These are phyloP conservation scores for Gallinago paraguaiae DNA, from an alignment of 2,113 vertebrate species.

Conservation along the genomic window DNA sequence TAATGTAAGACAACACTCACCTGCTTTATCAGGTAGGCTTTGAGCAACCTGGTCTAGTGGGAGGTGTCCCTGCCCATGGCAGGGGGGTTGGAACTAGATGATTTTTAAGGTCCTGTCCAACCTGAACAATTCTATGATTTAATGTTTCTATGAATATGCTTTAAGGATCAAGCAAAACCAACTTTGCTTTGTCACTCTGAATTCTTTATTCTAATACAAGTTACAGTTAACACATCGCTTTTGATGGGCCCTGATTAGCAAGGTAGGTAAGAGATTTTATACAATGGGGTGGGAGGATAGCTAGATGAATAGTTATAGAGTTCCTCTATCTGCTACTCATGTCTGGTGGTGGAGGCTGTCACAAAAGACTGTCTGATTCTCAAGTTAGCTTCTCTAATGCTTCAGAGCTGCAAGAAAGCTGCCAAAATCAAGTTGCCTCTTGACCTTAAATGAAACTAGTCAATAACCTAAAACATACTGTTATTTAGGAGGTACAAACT, in stretches of 20 bases:
- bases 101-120: too few species aligned
- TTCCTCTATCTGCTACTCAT: not conserved
- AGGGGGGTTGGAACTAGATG: too few species aligned
- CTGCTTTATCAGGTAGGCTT: not conserved
- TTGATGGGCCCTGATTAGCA: not conserved
- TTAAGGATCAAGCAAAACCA: not conserved
- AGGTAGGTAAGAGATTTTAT: not conserved
- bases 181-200: fast-evolving
- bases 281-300: not conserved
- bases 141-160: not conserved
- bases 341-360: not conserved
- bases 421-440: not conserved
- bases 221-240: not conserved
- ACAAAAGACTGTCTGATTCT: not conserved
- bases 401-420: not conserved
- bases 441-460: not conserved
- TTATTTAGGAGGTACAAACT: not conserved
- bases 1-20: not conserved
- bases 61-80: too few species aligned
- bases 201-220: not conserved
- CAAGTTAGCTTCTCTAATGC: not conserved
- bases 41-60: too few species aligned
- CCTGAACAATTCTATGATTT: too few species aligned
- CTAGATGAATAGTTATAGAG: not conserved
- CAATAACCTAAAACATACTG: not conserved